phyloP scores from a whole-genome alignment of 2,797 vertebrate species.

The Tarsius wallacei region DNA sequence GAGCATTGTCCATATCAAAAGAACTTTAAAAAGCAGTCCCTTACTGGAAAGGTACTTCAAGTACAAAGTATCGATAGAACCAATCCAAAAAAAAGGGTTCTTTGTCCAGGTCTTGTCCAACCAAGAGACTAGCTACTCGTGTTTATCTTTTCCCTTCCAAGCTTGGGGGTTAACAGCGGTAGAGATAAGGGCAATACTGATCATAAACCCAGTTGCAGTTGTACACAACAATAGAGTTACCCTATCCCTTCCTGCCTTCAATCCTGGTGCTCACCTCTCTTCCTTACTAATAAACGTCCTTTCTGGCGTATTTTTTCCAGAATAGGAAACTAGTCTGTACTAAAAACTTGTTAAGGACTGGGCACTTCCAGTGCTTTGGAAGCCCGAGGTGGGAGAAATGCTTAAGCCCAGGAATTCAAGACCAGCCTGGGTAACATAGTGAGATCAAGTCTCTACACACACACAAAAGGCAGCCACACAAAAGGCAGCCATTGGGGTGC shows the following conservation, averaged over 20 bases:
- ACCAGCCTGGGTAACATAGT: too few relatives aligned
- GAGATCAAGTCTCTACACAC: too few relatives aligned
- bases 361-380: too few relatives aligned
- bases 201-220: not conserved
- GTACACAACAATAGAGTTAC: not conserved
- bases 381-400: too few relatives aligned
- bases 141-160: not conserved
- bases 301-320: not conserved
- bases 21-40: not conserved
- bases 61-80: not conserved
- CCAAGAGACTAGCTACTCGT: not conserved
- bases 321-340: not conserved
- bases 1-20: too few relatives aligned
- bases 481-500: too few relatives aligned
- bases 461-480: too few relatives aligned
- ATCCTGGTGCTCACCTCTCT: not conserved
- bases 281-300: not conserved
- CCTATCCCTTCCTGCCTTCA: not conserved
- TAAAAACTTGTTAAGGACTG: not conserved
- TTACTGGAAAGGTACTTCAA: not conserved
- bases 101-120: not conserved
- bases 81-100: not conserved
- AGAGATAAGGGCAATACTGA: not conserved
- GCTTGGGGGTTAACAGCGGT: not conserved
- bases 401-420: too few relatives aligned